Percentiles rank a stretch among this genome's conserved stretches.
Conservation (phyloP, 2,113 vertebrate genomes). For the Labeo rohita region DNA sequence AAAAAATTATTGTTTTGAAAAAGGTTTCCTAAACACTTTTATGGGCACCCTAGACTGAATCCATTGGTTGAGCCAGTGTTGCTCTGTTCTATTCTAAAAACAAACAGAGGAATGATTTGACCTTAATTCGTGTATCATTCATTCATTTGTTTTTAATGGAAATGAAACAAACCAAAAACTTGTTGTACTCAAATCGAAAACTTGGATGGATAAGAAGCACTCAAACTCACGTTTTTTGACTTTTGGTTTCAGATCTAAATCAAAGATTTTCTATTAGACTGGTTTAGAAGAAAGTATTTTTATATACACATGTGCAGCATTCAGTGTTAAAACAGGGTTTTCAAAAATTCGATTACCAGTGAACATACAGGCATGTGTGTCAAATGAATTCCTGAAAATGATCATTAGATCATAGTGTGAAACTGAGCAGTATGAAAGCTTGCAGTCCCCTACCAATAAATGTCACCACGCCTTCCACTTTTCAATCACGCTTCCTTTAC, state of each 20-base stretch:
- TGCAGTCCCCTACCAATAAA: conserved; percentile 21
- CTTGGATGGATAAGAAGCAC: too few relatives aligned
- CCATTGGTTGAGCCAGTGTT: too few relatives aligned
- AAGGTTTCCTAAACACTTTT: not conserved
- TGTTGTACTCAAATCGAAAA: too few relatives aligned
- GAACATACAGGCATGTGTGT: not conserved
- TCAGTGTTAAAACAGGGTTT: not conserved
- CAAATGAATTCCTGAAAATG: not conserved
- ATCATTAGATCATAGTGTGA: not conserved
- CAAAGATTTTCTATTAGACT: not conserved
- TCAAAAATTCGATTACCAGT: not conserved
- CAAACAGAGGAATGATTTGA: too few relatives aligned
- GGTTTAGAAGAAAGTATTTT: not conserved
- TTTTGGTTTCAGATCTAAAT: too few relatives aligned
- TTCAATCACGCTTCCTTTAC: conserved; percentile 30
- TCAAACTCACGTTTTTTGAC: too few relatives aligned
- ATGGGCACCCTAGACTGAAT: not conserved
- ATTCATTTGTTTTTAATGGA: too few relatives aligned
- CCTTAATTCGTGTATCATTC: too few relatives aligned
- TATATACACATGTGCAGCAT: not conserved
- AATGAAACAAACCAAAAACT: too few relatives aligned
- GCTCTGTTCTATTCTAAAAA: too few relatives aligned
- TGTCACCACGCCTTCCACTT: conserved; percentile 13
- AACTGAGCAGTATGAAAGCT: not conserved
- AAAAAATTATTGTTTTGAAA: not conserved